Evolutionary conservation across 2,888 invertebrate species (phyloP).

Genomic region (Drosophila demipolita): DNA sequence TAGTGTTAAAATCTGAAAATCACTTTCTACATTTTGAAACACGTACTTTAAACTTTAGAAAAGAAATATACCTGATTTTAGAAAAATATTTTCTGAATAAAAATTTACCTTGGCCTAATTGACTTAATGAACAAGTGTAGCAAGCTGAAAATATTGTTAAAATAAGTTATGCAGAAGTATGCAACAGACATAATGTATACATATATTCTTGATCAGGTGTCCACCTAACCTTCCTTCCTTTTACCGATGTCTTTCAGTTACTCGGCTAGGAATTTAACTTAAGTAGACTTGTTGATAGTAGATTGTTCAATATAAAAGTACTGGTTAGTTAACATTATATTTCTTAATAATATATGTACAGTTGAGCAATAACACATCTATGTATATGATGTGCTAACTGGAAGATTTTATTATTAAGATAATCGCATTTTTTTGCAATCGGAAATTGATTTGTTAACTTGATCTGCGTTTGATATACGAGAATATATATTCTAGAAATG

Average conservation of each 20-base stretch:
- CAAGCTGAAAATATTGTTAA: neutral
- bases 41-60: neutral
- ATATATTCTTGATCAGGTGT: neutral
- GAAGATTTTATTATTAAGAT: too few relatives aligned
- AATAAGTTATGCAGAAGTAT: neutral
- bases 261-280: neutral
- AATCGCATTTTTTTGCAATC: too few relatives aligned
- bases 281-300: neutral
- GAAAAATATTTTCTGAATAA: neutral
- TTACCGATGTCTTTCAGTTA: neutral
- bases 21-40: neutral
- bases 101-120: neutral
- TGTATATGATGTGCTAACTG: neutral
- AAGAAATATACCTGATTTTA: neutral
- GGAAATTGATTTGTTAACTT: neutral
- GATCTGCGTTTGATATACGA: neutral
- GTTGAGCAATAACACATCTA: neutral
- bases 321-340: neutral
- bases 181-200: neutral
- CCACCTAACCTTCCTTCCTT: neutral
- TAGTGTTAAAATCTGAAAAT: neutral
- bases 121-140: neutral
- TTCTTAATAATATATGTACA: neutral
- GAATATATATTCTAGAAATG: neutral
- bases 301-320: neutral